Evolutionary conservation across 2,797 vertebrate genomes (phyloP).

Genomic region (Sebastes iracundus): DNA sequence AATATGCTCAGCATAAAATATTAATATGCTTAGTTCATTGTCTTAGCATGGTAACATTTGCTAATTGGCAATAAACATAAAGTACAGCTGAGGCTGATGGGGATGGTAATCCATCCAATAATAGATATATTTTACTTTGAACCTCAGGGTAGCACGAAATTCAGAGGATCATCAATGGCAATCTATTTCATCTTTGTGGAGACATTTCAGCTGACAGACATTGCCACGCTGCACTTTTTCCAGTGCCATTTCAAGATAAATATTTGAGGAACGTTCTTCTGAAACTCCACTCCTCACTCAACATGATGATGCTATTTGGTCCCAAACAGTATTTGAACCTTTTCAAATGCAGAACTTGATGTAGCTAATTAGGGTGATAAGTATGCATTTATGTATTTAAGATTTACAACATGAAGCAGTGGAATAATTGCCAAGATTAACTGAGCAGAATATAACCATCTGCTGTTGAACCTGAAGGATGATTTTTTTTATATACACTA

Average conservation of each 20-base stretch:
- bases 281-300: not conserved
- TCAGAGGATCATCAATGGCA: not conserved
- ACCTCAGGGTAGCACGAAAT: not conserved
- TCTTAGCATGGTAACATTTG: not conserved
- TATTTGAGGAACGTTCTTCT: not conserved
- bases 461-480: slow-evolving; percentile 4
- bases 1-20: not conserved
- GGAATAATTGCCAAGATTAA: not conserved
- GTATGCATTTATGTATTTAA: not conserved
- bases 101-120: not conserved
- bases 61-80: not conserved
- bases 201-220: not conserved
- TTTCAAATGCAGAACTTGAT: not conserved
- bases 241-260: not conserved
- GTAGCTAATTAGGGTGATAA: slow-evolving; percentile 1
- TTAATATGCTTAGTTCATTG: not conserved
- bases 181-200: not conserved
- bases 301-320: not conserved
- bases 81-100: not conserved
- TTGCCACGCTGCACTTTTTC: not conserved
- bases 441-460: not conserved
- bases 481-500: not conserved
- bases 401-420: not conserved
- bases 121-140: not conserved
- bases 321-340: not conserved